Conservation (phyloP, 2,797 vertebrate genomes). For the Channallabes apus region DNA sequence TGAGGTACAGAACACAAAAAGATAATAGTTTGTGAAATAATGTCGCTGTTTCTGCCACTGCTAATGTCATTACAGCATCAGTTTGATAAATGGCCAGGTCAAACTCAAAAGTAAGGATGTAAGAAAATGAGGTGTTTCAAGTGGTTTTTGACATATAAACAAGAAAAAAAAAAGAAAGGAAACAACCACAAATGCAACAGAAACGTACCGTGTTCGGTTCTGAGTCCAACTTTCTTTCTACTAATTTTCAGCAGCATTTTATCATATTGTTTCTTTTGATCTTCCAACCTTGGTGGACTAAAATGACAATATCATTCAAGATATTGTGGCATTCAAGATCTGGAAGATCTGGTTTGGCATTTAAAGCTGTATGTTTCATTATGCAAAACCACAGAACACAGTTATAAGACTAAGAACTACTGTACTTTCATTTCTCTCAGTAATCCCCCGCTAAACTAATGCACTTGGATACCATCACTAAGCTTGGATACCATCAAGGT, state of each 20-base stretch:
- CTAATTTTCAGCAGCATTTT: not conserved
- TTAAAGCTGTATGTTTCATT: no score
- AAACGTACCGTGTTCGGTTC: not conserved
- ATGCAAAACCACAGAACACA: no score
- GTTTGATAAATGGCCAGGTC: slow-evolving; percentile 78
- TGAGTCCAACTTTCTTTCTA: not conserved
- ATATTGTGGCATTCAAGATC: no score
- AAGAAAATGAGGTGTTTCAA: slow-evolving; percentile 52
- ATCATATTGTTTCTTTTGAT: not conserved
- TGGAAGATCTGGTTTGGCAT: no score
- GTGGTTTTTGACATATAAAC: not conserved
- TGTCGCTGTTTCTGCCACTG: slow-evolving; percentile 63
- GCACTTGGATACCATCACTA: no score
- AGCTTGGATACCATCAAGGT: no score
- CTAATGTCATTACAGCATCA: slow-evolving; percentile 65
- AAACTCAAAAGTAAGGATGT: slow-evolving; percentile 61
- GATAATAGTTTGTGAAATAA: slow-evolving; percentile 71
- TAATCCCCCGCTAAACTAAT: no score
- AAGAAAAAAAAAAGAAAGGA: not conserved
- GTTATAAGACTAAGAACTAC: no score
- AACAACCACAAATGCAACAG: not conserved
- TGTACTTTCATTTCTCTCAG: no score
- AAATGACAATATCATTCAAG: not conserved
- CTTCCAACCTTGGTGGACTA: not conserved
- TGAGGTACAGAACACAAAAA: slow-evolving; percentile 68